Conservation (phyloP, 2,113 vertebrate species). For the Cairina moschata region DNA sequence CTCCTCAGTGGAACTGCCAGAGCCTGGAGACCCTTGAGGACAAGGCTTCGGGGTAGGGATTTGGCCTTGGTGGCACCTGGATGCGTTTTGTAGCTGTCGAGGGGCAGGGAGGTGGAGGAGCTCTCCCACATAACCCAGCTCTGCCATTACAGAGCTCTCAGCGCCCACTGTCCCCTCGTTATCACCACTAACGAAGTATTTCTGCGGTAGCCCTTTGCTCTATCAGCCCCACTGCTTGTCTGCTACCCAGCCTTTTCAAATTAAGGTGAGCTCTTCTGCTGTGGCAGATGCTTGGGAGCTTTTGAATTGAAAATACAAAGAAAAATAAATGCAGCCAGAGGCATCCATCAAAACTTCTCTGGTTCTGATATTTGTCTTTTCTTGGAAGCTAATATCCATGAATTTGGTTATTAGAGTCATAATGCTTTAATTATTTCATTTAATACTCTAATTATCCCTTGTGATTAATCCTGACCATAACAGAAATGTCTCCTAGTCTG, state of each 20-base stretch:
- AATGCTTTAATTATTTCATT: constrained; percentile 68
- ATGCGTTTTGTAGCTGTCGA: rapidly evolving
- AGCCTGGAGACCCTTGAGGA: not conserved
- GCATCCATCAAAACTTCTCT: constrained; percentile 19
- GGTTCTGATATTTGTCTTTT: constrained; percentile 23
- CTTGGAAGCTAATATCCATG: constrained; percentile 46
- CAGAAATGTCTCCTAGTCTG: constrained; percentile 47
- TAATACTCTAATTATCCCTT: constrained; percentile 67
- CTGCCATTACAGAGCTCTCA: not conserved
- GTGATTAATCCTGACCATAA: constrained; percentile 66
- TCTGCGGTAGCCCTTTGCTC: not conserved
- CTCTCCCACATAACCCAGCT: not conserved
- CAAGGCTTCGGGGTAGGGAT: not conserved
- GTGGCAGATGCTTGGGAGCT: not conserved
- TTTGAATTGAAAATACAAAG: not conserved
- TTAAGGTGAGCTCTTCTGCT: not conserved
- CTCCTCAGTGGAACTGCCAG: not conserved
- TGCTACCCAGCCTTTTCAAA: not conserved
- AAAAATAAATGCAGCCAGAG: not conserved
- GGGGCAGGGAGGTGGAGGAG: not conserved
- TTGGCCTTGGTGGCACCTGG: not conserved
- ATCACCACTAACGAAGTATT: no score
- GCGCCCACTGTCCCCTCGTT: no score
- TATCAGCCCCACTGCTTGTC: not conserved
- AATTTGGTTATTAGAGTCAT: constrained; percentile 54